Percentiles rank a stretch among this genome's conserved stretches.
Evolutionary conservation across 2,113 vertebrate genomes (phyloP).

Genomic region (Sterrhoptilus dennistouni): DNA sequence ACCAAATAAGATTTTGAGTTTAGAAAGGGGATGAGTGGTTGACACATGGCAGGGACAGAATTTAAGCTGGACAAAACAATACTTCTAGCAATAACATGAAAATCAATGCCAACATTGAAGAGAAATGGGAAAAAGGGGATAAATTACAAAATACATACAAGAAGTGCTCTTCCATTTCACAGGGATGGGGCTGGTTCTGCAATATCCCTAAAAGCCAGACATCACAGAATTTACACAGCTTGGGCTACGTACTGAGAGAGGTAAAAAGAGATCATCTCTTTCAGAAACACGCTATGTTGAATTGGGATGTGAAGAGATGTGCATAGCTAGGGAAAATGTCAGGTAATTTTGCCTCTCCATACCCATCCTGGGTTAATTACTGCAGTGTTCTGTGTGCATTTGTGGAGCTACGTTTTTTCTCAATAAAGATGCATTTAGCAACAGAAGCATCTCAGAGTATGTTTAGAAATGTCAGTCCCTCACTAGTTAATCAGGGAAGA

Average conservation of each 20-base stretch:
- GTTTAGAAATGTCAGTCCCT: not conserved
- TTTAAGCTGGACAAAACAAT: not conserved
- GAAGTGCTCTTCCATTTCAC: not conserved
- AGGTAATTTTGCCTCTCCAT: not conserved
- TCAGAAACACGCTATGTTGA: not conserved
- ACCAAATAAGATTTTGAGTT: not conserved
- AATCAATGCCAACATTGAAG: not conserved
- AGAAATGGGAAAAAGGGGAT: not conserved
- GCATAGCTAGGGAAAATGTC: not conserved
- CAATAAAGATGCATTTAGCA: not conserved
- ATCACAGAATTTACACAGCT: constrained; percentile 39
- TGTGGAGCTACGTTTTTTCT: not conserved
- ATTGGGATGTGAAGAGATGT: not conserved
- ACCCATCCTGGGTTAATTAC: not conserved
- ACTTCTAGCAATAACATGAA: not conserved
- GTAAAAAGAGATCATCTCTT: constrained; percentile 34
- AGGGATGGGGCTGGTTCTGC: not conserved
- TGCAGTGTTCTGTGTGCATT: not conserved
- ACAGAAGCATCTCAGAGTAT: not conserved
- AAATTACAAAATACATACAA: not conserved
- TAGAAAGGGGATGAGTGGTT: not conserved
- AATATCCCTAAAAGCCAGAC: constrained; percentile 44
- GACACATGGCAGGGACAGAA: not conserved
- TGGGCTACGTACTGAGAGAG: constrained; percentile 11
- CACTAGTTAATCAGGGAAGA: not conserved